Conservation (phyloP, 2,113 vertebrate species). For the Picathartes gymnocephalus region DNA sequence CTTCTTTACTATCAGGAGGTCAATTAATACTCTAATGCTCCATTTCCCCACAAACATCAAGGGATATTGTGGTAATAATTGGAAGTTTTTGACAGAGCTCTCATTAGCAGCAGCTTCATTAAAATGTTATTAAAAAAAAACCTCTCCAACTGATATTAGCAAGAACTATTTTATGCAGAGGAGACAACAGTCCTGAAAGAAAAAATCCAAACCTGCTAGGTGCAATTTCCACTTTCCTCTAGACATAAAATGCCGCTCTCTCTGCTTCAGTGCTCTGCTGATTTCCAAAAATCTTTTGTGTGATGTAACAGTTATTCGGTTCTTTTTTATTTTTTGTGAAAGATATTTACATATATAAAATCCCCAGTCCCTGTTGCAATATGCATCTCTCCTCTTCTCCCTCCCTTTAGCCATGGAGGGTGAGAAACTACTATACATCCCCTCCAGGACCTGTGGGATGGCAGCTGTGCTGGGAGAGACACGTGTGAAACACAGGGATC, state of each 20-base stretch:
- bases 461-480: neutral
- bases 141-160: neutral
- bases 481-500: accelerated
- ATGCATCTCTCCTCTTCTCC: neutral
- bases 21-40: neutral
- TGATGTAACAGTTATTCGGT: neutral
- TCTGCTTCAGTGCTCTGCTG: neutral
- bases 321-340: neutral
- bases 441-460: neutral
- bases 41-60: conserved; percentile 3
- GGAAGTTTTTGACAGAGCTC: neutral
- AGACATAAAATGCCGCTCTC: neutral
- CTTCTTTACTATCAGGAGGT: neutral
- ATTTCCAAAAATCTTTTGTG: neutral
- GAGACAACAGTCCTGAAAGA: neutral
- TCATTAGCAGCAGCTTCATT: conserved; percentile 25
- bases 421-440: neutral
- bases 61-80: neutral
- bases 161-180: neutral
- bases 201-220: accelerated
- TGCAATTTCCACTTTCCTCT: neutral
- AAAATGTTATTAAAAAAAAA: neutral
- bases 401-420: neutral
- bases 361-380: neutral
- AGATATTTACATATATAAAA: neutral